These are phyloP conservation scores for Brachypalpus laphriformis DNA, from an alignment of 2,888 invertebrate species.

Conservation along the genomic window DNA sequence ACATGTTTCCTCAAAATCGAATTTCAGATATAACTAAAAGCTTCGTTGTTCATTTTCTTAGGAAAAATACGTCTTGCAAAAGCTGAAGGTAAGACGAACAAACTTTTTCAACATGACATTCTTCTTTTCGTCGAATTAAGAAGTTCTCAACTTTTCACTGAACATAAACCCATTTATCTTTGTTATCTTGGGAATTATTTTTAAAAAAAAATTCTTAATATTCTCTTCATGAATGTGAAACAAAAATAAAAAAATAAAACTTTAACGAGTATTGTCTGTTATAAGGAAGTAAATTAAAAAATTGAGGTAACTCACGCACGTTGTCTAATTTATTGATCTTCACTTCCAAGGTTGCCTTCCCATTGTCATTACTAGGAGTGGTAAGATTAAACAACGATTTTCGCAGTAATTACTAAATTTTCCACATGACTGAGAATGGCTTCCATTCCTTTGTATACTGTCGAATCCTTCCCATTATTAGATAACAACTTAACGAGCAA, in stretches of 20 bases:
- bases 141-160: constrained; percentile 1
- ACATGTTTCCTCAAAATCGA: neutral
- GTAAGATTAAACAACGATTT: neutral
- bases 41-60: neutral
- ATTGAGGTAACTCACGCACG: neutral
- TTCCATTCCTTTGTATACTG: neutral
- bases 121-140: constrained; percentile 1
- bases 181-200: neutral
- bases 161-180: constrained; percentile 8
- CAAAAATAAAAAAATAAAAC: neutral
- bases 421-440: neutral
- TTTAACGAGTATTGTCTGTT: neutral
- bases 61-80: neutral
- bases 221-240: neutral
- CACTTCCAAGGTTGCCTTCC: neutral
- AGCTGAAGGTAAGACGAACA: neutral
- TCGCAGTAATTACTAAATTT: neutral
- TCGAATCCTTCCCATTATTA: neutral
- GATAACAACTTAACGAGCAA: constrained; percentile 5
- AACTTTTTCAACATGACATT: neutral
- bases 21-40: neutral
- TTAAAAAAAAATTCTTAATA: neutral
- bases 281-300: neutral
- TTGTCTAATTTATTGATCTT: constrained; percentile 24
- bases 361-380: neutral